Percentiles rank a stretch among this genome's conserved stretches.
These are phyloP conservation scores for Drosophila macrospina DNA, from an alignment of 2,888 invertebrate species.

Conservation along the genomic window DNA sequence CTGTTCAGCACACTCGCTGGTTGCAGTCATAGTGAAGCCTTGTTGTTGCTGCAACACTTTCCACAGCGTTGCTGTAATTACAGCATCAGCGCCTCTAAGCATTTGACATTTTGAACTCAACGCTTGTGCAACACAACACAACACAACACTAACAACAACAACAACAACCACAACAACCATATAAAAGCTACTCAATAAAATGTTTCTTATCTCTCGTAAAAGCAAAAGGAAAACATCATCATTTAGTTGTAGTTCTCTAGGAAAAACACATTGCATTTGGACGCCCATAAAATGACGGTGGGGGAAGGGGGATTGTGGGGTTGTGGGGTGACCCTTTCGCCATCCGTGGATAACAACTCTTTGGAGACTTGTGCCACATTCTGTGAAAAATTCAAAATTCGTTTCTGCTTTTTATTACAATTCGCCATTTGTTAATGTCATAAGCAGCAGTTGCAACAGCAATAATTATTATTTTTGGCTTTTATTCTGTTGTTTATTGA, in stretches of 20 bases:
- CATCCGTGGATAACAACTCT: constrained; percentile 49
- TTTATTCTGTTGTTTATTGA: constrained; percentile 55
- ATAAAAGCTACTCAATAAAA: constrained; percentile 62
- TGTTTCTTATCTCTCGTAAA: constrained; percentile 76
- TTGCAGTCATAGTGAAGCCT: neutral
- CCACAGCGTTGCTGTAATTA: constrained; percentile 55
- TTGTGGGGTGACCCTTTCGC: too few species aligned
- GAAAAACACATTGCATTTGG: constrained; percentile 38
- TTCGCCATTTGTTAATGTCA: constrained; percentile 73
- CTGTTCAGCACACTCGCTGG: neutral
- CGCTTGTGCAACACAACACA: constrained; percentile 54
- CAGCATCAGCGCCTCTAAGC: constrained; percentile 51
- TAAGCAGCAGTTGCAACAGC: constrained; percentile 50
- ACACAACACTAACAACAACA: constrained; percentile 29
- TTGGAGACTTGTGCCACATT: constrained; percentile 68
- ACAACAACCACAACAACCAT: constrained; percentile 18
- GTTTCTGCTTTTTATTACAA: constrained; percentile 62
- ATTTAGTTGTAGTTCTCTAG: constrained; percentile 55
- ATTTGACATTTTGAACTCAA: constrained; percentile 76
- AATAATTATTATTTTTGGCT: constrained; percentile 45
- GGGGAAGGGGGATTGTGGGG: neutral
- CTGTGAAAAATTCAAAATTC: constrained; percentile 31
- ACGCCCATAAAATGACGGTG: constrained; percentile 39
- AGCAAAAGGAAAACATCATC: constrained; percentile 59
- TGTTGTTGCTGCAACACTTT: constrained; percentile 63